Evolutionary conservation across 2,113 vertebrate genomes (phyloP), one percentile per base, ranked within the genome.

Genomic region (Notothenia rossii): DNA sequence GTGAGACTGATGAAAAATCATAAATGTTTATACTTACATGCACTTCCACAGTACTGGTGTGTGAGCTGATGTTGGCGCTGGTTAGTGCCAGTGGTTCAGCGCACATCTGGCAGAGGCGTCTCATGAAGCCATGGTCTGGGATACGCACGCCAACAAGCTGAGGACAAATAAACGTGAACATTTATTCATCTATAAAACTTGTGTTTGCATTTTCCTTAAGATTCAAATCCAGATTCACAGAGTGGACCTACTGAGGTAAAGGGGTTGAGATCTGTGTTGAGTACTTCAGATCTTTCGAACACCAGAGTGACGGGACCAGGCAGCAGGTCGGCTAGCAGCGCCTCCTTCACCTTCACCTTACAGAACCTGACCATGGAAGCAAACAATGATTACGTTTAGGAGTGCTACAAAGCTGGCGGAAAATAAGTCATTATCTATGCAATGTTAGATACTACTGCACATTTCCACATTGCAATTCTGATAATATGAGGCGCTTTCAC

Each of bases 281-380:
- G 95, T 0, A 86, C 88, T 4, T 94, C 91, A 0, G 97, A 96
- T 3, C 97, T 95, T 61, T 96, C 88, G 4, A 99, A 89, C 29
- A 99, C 98, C 66, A 99, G 84, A 0, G 98, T 99, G 58, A 99
- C 98, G 0, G 98, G 98, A 5, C 98, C 98, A 0, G 98, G 98
- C 4, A 99, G 94, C 0, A 99, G 87, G 79, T 98, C 97, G 4
- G 45, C 79, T 1, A 99, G 74, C 64, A 99, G 88, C 58, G 93
- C 90, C 0, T 96, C 90, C 0, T 96, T 95, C 43, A 99, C 97
- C 0, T 86, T 92, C 50, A 98, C 97, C 0, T 81, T 95, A 89
- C 98, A 99, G 88, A 96, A 99, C 84, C 98, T 99, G 72, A 10
- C 0, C n/a, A 36, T 2, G 17, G 17, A 70, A 25, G 70, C 45